These are phyloP conservation scores for Apteryx mantelli DNA, from an alignment of 2,113 vertebrate genomes.

Conservation along the genomic window DNA sequence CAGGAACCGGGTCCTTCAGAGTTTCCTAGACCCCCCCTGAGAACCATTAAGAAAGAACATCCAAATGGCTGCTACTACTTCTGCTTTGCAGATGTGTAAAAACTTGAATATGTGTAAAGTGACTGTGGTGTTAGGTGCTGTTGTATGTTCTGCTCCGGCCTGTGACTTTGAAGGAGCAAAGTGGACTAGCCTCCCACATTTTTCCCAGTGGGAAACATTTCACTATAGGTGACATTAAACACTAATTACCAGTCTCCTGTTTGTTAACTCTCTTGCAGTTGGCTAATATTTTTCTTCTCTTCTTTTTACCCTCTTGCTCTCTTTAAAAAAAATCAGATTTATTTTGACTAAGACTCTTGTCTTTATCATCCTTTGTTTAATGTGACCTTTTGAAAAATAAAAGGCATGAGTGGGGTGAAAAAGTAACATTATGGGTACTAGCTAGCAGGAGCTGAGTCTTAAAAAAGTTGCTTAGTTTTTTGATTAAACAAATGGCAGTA, in stretches of 20 bases:
- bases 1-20: conserved; percentile 71
- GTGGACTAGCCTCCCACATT: background rate
- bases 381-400: conserved; percentile 55
- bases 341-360: conserved; percentile 37
- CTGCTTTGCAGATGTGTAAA: conserved; percentile 75
- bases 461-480: background rate
- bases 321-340: background rate
- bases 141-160: conserved; percentile 1
- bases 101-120: conserved; percentile 49
- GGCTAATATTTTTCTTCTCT: background rate
- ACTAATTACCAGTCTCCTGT: conserved; percentile 6
- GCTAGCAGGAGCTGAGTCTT: background rate
- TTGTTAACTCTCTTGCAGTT: conserved; percentile 34
- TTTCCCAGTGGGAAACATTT: conserved; percentile 69
- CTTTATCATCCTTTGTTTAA: conserved; percentile 9
- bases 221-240: conserved; percentile 42
- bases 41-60: conserved; percentile 75
- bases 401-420: conserved; percentile 29
- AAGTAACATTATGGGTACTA: conserved; percentile 27
- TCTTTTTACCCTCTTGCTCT: background rate
- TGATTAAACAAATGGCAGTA: background rate
- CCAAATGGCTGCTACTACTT: conserved; percentile 76
- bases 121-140: conserved; percentile 35
- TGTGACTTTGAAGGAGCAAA: background rate
- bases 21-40: conserved; percentile 57